A percentile compares a stretch with the other conserved stretches of the same genome.
These are phyloP conservation scores for Microtus oregoni DNA, from an alignment of 2,113 vertebrate species.

Conservation along the genomic window DNA sequence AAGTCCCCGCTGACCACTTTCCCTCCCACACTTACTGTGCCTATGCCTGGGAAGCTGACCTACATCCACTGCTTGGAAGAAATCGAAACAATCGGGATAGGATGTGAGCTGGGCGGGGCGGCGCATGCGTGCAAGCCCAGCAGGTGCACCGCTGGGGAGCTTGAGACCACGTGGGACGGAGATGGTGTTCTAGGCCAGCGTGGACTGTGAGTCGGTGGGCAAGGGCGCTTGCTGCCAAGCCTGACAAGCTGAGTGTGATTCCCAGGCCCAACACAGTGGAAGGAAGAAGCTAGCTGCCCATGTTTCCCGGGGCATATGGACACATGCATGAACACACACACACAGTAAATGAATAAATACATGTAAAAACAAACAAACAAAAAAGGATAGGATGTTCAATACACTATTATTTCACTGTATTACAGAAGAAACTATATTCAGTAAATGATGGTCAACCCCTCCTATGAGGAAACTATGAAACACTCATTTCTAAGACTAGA, in stretches of 20 bases:
- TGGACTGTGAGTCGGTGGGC: not conserved
- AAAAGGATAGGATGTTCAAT: not conserved
- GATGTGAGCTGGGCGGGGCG: fast-evolving
- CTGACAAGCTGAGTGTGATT: no score
- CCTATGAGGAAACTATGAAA: not conserved
- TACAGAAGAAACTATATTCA: no score
- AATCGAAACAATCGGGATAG: not conserved
- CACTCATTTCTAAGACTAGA: slow-evolving; percentile 17
- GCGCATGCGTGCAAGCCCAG: not conserved
- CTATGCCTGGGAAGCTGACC: not conserved
- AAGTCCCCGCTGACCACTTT: not conserved
- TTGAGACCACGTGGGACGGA: not conserved
- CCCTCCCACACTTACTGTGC: not conserved
- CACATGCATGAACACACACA: not conserved
- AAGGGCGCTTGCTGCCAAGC: not conserved
- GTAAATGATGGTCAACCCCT: no score
- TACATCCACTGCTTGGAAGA: not conserved
- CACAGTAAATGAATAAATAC: not conserved
- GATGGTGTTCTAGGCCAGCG: not conserved
- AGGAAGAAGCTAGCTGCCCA: not conserved
- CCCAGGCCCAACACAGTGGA: not conserved
- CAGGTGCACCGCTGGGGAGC: not conserved
- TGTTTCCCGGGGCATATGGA: not conserved
- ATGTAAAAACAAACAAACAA: not conserved
- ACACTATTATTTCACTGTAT: no score